Percentiles rank a stretch among this genome's conserved stretches.
phyloP scores from a whole-genome alignment of 2,113 vertebrate genomes.

The Siniperca knerii region DNA sequence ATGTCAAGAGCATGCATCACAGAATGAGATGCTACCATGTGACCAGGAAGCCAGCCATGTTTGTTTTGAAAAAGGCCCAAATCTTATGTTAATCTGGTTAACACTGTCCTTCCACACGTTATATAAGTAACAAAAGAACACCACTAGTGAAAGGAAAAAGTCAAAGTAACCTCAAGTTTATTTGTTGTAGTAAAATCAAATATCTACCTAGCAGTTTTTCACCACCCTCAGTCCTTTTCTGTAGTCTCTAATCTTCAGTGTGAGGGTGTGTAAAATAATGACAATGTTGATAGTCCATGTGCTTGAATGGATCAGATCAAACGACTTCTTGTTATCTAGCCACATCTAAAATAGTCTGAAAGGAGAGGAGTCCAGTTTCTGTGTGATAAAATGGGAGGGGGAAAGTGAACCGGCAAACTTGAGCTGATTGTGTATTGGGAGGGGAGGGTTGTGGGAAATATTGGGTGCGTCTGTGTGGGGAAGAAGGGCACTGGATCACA shows the following conservation, averaged over 20 bases:
- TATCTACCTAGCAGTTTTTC: conserved; percentile 64
- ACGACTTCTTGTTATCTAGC: conserved; percentile 50
- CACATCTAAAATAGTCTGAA: conserved; percentile 68
- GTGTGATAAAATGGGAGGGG: conserved; percentile 25
- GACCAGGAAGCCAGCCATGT: conserved; percentile 51
- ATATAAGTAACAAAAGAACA: conserved; percentile 50
- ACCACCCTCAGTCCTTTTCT: conserved; percentile 45
- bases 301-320: conserved; percentile 67
- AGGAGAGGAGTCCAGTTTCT: conserved; percentile 66
- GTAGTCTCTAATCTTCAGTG: conserved; percentile 55
- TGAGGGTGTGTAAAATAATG: conserved; percentile 64
- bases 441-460: background rate
- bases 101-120: conserved; percentile 41
- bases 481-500: conserved; percentile 62
- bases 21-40: conserved; percentile 54
- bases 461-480: background rate
- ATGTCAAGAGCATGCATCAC: conserved; percentile 61
- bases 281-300: conserved; percentile 67
- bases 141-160: conserved; percentile 57
- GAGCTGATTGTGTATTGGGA: conserved; percentile 18
- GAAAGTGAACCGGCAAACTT: conserved; percentile 10
- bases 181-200: conserved; percentile 75
- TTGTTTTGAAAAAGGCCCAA: conserved; percentile 58
- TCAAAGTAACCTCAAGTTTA: conserved; percentile 66
- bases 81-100: conserved; percentile 56